Percentiles rank a stretch among this genome's conserved stretches.
Conservation (phyloP, 1,140 invertebrate genomes). For the Drosophila ironensis region DNA sequence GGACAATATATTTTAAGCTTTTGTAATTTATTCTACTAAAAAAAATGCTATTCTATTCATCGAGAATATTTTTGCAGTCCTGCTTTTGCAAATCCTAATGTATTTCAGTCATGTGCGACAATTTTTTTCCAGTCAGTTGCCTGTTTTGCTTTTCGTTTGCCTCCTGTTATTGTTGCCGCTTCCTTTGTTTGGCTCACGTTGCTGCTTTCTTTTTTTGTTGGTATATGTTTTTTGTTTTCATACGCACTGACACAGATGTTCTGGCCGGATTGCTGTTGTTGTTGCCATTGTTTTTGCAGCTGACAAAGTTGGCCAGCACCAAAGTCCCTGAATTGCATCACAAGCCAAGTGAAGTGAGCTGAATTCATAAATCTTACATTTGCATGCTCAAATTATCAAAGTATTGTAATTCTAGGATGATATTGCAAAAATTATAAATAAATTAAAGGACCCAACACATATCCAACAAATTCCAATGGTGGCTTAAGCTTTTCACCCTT, state of each 20-base stretch:
- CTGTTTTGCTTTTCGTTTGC: slow-evolving; percentile 19
- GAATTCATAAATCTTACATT: slow-evolving; percentile 18
- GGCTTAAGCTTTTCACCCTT: no score
- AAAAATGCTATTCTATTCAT: no score
- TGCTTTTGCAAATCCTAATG: no score
- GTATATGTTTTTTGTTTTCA: slow-evolving; percentile 33
- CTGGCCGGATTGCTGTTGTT: not conserved
- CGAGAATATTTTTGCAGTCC: no score
- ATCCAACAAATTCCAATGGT: no score
- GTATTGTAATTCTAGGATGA: no score
- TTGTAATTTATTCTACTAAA: no score
- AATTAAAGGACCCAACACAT: no score
- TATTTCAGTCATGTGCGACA: slow-evolving; percentile 74
- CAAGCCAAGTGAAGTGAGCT: slow-evolving; percentile 52
- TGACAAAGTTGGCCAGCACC: slow-evolving; percentile 54
- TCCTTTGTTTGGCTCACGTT: slow-evolving; percentile 29
- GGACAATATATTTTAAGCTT: no score
- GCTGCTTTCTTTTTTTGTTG: slow-evolving; percentile 23
- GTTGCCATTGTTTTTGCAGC: slow-evolving; percentile 55
- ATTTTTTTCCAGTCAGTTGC: slow-evolving; percentile 69
- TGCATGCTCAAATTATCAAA: not conserved
- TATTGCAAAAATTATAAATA: no score
- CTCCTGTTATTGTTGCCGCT: slow-evolving; percentile 17
- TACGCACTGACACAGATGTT: slow-evolving; percentile 59
- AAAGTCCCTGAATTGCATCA: slow-evolving; percentile 39